A percentile compares a stretch with the other conserved stretches of the same genome.
These are phyloP conservation scores for Neoitamus cyanurus DNA, from an alignment of 2,888 invertebrate species.

Conservation along the genomic window DNA sequence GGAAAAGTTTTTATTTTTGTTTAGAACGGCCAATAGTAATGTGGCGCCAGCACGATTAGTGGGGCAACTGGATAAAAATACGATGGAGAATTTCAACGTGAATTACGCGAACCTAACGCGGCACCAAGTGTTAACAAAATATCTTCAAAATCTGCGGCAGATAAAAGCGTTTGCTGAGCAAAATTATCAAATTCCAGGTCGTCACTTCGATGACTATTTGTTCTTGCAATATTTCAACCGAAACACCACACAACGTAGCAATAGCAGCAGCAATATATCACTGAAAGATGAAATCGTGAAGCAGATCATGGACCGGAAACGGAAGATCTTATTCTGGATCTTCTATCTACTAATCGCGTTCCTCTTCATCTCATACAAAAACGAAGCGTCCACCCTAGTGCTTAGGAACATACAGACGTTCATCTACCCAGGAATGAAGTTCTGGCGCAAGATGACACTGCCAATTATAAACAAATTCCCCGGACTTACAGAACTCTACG, in stretches of 20 bases:
- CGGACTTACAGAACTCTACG: slow-evolving; percentile 79
- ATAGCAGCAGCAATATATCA: slow-evolving; percentile 59
- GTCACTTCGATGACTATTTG: slow-evolving; percentile 72
- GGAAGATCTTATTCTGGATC: slow-evolving; percentile 63
- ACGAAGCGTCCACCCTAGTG: slow-evolving; percentile 73
- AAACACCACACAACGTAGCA: slow-evolving; percentile 51
- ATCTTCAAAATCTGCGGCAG: slow-evolving; percentile 71
- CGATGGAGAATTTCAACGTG: slow-evolving; percentile 54
- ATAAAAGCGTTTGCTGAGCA: slow-evolving; percentile 71
- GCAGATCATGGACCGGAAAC: slow-evolving; percentile 63
- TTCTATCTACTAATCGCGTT: slow-evolving; percentile 61
- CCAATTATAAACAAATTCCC: slow-evolving; percentile 82
- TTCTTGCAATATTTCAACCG: slow-evolving; percentile 70
- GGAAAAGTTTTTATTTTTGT: not conserved
- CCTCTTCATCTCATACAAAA: slow-evolving; percentile 70
- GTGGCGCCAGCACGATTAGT: not conserved
- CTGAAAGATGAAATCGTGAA: slow-evolving; percentile 65
- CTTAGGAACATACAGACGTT: slow-evolving; percentile 80
- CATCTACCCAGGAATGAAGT: slow-evolving; percentile 83
- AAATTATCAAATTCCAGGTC: slow-evolving; percentile 70
- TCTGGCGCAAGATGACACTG: slow-evolving; percentile 78
- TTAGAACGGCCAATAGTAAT: not conserved
- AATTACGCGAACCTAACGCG: slow-evolving; percentile 58
- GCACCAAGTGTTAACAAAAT: slow-evolving; percentile 66
- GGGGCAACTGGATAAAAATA: not conserved